Conservation (phyloP, 2,113 vertebrate genomes). For the Anguilla rostrata region DNA sequence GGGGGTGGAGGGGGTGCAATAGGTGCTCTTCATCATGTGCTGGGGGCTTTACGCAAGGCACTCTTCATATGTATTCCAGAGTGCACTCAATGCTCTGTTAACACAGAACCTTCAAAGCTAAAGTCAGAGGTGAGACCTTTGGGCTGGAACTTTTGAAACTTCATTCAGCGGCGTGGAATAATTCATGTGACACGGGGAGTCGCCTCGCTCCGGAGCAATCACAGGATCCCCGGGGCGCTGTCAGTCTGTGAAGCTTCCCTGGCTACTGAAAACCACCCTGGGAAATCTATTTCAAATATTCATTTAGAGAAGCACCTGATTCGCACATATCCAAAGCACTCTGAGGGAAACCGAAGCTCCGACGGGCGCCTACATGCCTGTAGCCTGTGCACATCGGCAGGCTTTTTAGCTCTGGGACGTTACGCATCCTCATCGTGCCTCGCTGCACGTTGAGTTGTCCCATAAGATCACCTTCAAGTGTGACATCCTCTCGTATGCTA, state of each 20-base stretch:
- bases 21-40: neutral
- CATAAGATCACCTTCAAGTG: too few relatives aligned
- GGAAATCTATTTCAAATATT: slow-evolving; percentile 25
- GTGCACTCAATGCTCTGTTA: neutral
- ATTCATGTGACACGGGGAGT: neutral
- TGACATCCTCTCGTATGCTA: neutral
- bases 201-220: neutral
- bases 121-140: neutral
- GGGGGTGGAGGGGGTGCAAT: neutral
- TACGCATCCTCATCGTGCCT: neutral
- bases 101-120: neutral
- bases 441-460: too few relatives aligned
- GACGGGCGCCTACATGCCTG: neutral
- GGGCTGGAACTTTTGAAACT: slow-evolving; percentile 3
- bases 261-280: slow-evolving; percentile 14
- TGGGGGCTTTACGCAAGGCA: neutral
- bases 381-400: neutral
- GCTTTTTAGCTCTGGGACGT: neutral
- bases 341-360: neutral
- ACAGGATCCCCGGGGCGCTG: neutral
- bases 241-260: slow-evolving; percentile 1
- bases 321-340: neutral
- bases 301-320: slow-evolving; percentile 8
- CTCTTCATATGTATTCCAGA: neutral
- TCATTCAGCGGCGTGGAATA: neutral